Base-by-base conservation (phyloP, 2,797 vertebrate genomes). In the Erithacus rubecula region DNA sequence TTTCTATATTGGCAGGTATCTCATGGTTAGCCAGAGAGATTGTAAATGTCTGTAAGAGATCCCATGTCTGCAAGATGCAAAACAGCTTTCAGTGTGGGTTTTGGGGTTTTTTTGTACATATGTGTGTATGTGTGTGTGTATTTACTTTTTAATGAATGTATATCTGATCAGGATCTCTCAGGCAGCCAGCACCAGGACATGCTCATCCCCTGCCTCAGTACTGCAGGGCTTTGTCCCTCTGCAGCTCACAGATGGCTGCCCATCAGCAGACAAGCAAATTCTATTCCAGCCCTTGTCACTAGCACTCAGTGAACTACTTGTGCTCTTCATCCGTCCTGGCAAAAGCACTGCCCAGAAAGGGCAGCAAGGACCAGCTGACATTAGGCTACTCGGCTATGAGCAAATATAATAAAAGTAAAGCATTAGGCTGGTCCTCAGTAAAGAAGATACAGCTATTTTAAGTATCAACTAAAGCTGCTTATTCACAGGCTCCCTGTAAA, bases 401-500 rank as follows among this genome's bases (percentile, higher is more conserved):
- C 70, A 95, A 96, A 83, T 88, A 91, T 60, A 79, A 89, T 82
- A 91, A 18, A 95, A 95, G 71, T 46, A 70, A 81, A 91, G 93
- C 77, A 92, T 88, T 78, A 93, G 70, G 39, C 87, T 93, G 74
- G 75, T 58, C 77, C 74, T 90, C 82, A 41, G 63, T 69, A 86
- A 87, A 96, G 91, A 74, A 95, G 92, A 96, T 95, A 97, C 39
- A 52, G 97, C 95, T 97, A 97, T 97, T 97, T 95, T 97, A 96
- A 95, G 90, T 96, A 96, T 97, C 95, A 91, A 43, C 90, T 88
- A 97, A 97, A 97, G 95, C 96, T 96, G 96, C 96, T 97, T 97
- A 97, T 94, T 97, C 93, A 95, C 87, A 75, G 94, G 71, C 90
- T 93, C 80, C 89, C 91, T 91, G 87, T 93, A 94, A 92, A 94